Evolutionary conservation across 2,888 invertebrate species (phyloP), one percentile per base, ranked within the genome.

Genomic region (Synergus laeviventris): DNA sequence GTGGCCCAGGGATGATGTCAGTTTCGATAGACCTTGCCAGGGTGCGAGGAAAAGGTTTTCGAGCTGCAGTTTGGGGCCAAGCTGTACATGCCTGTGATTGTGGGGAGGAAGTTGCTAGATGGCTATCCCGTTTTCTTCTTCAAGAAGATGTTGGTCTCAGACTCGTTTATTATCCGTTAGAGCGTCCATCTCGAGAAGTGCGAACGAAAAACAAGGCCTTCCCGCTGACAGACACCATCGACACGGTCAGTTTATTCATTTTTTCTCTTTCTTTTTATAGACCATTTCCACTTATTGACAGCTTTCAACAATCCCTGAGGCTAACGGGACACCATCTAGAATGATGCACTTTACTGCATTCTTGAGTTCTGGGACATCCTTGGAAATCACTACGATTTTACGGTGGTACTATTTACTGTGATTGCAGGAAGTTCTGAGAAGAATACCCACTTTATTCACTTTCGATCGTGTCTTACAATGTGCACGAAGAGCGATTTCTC

Each of bases 51-150:
- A 81, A 83, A 78, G 89, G 90, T 73, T 91, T 91, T 74, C 91
- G 89, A 4, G 93, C 93, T 0, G 86, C 91, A 0, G 92, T 95
- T 1, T 94, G 94, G 94, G 92, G 93, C 73, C 86, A 90, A 78
- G 78, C 91, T 0, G 92, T 95, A 1, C 91, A 93, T 0, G 95
- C 94, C 0, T 92, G 93, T 83, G 94, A 96, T 86, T 97, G 96
- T 87, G 97, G 97, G 0, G 93, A 93, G 77, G 93, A 94, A 81
- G 94, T 93, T 14, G 94, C 95, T 21, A 93, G 93, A 75, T 97
- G 97, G 97, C 92, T 97, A 85, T 94, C 95, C 0, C 92, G 93
- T 75, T 91, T 92, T 81, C 86, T 94, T 73, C 89, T 93, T 62
- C 91, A 92, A 74, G 91, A 93, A 66, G 90, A 92, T 12, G 86